Conservation (phyloP, 2,888 invertebrate species). For the Drosophila multiciliata region DNA sequence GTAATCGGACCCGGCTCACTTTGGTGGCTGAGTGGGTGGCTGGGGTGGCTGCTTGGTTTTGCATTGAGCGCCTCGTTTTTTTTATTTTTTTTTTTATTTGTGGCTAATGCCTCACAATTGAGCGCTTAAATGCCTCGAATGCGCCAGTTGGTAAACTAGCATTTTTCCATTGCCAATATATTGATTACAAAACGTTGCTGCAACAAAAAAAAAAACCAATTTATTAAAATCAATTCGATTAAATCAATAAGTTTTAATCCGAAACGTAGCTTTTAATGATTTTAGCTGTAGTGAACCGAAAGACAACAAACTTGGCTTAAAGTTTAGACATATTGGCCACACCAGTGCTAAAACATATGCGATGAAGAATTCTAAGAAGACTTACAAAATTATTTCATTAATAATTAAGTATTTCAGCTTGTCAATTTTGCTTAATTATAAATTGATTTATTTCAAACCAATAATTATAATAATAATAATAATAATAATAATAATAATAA, state of each 20-base stretch:
- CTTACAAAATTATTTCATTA: not conserved
- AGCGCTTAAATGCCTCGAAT: constrained; percentile 73
- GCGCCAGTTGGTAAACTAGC: constrained; percentile 50
- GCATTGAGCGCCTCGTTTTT: not conserved
- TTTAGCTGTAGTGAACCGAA: not conserved
- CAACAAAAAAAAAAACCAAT: not conserved
- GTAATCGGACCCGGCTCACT: constrained; percentile 48
- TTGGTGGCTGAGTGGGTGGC: constrained; percentile 34
- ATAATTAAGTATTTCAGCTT: not conserved
- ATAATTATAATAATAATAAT: not conserved
- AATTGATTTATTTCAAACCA: no score
- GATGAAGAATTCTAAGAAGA: not conserved
- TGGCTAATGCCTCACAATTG: constrained; percentile 56
- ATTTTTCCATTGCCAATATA: constrained; percentile 31
- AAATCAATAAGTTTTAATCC: not conserved
- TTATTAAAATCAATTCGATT: constrained; percentile 12
- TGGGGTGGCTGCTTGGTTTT: not conserved
- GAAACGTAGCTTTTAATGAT: not conserved
- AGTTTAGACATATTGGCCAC: not conserved
- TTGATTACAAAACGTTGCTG: constrained; percentile 51
- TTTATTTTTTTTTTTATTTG: constrained; percentile 17
- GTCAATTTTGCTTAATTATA: no score
- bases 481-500: no score
- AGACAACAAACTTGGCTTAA: not conserved
- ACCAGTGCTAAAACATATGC: not conserved